phyloP scores from a whole-genome alignment of 2,888 invertebrate species.

The Polymixis lichenea region DNA sequence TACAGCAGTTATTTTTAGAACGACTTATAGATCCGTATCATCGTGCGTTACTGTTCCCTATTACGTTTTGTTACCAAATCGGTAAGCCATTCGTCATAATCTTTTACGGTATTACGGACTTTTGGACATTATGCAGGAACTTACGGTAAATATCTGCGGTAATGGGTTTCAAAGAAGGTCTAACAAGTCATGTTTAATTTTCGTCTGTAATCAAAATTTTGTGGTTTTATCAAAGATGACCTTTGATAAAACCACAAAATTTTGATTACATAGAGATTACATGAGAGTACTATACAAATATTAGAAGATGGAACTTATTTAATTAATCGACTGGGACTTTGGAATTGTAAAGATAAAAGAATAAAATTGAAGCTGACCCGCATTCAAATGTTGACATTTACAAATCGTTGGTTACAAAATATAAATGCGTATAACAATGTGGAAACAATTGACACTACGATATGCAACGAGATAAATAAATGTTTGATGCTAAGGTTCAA shows the following conservation, averaged over 20 bases:
- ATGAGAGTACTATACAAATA: conserved; percentile 38
- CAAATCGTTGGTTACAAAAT: conserved; percentile 38
- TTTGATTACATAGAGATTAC: too few relatives aligned
- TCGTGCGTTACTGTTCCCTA: conserved; percentile 24
- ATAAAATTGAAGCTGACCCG: conserved; percentile 24
- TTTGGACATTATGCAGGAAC: conserved; percentile 32
- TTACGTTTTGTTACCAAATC: conserved; percentile 41
- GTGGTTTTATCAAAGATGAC: conserved; percentile 44
- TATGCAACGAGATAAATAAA: conserved; percentile 46
- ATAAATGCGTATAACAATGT: conserved; percentile 34
- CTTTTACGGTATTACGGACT: conserved; percentile 34
- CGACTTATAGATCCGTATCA: conserved; percentile 24
- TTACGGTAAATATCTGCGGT: conserved; percentile 50
- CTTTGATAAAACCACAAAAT: too few relatives aligned
- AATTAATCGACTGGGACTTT: conserved; percentile 11
- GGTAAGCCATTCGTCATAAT: conserved; percentile 37
- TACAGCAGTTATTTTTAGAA: background rate
- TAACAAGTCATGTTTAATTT: conserved; percentile 60
- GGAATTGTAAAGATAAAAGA: background rate
- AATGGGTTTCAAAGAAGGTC: conserved; percentile 50
- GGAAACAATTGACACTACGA: conserved; percentile 56
- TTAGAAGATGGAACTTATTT: conserved; percentile 25
- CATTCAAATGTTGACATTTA: conserved; percentile 21
- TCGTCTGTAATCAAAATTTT: conserved; percentile 51
- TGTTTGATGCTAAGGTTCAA: conserved; percentile 48